phyloP scores from a whole-genome alignment of 2,888 invertebrate species.

The Arenicola marina region DNA sequence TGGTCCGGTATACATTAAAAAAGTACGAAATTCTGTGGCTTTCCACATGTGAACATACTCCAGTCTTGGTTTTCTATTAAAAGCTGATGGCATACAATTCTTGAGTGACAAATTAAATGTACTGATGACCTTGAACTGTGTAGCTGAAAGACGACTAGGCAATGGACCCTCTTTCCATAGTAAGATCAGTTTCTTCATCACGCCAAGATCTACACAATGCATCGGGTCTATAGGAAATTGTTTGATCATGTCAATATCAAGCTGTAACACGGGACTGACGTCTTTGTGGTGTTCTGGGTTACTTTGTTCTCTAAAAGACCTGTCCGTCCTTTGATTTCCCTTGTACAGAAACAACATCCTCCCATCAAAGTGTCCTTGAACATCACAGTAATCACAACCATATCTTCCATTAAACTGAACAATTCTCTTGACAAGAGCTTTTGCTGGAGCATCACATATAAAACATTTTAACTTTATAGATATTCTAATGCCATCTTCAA shows the following conservation, averaged over 20 bases:
- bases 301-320: not conserved
- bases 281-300: conserved; percentile 6
- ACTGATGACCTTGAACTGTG: not conserved
- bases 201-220: conserved; percentile 11
- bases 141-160: not conserved
- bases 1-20: conserved; percentile 7
- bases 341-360: not conserved
- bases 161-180: conserved; percentile 1
- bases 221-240: conserved; percentile 7
- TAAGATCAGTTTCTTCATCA: not conserved
- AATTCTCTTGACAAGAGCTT: conserved; percentile 7
- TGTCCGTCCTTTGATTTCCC: conserved; percentile 1
- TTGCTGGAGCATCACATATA: conserved; percentile 9
- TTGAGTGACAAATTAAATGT: not conserved
- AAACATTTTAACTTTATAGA: not conserved
- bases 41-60: conserved; percentile 3
- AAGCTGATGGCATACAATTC: conserved; percentile 1
- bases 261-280: not conserved
- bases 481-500: too few species aligned
- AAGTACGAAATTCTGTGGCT: conserved; percentile 5
- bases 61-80: conserved; percentile 7
- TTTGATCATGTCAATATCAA: conserved; percentile 8
- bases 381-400: conserved; percentile 11
- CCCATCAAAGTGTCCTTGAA: not conserved
- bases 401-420: conserved; percentile 9